phyloP scores from a whole-genome alignment of 2,888 invertebrate genomes.

The Carabus problematicus region DNA sequence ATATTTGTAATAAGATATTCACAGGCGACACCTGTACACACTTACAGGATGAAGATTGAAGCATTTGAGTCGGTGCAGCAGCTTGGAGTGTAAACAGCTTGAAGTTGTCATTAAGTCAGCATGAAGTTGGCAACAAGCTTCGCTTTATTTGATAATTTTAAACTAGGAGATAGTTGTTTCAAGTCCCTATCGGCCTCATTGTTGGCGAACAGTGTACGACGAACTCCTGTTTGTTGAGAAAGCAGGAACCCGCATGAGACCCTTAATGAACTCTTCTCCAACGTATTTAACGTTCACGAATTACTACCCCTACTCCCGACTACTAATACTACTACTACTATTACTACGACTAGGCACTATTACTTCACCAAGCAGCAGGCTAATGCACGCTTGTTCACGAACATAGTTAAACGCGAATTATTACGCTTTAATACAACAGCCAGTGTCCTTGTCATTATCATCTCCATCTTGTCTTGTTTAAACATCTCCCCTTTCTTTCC shows the following conservation, averaged over 20 bases:
- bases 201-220: conserved; percentile 7
- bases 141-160: conserved; percentile 20
- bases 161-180: conserved; percentile 19
- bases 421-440: conserved; percentile 21
- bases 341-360: too few relatives aligned
- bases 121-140: conserved; percentile 22
- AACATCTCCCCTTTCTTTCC: too few relatives aligned
- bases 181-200: conserved; percentile 25
- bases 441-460: too few relatives aligned
- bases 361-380: too few relatives aligned
- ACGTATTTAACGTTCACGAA: conserved; percentile 37
- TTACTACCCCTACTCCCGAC: conserved; percentile 14
- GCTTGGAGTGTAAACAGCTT: too few relatives aligned
- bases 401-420: conserved; percentile 32
- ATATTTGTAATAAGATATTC: too few relatives aligned
- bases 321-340: neutral
- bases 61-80: too few relatives aligned
- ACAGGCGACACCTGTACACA: too few relatives aligned
- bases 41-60: too few relatives aligned
- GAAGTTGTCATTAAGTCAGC: neutral
- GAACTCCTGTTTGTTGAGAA: conserved; percentile 34
- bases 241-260: conserved; percentile 40
- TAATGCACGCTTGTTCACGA: neutral
- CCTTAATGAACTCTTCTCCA: conserved; percentile 36
- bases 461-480: too few relatives aligned